Evolutionary conservation across 2,797 vertebrate genomes (phyloP).

Genomic region (Galago senegalensis): DNA sequence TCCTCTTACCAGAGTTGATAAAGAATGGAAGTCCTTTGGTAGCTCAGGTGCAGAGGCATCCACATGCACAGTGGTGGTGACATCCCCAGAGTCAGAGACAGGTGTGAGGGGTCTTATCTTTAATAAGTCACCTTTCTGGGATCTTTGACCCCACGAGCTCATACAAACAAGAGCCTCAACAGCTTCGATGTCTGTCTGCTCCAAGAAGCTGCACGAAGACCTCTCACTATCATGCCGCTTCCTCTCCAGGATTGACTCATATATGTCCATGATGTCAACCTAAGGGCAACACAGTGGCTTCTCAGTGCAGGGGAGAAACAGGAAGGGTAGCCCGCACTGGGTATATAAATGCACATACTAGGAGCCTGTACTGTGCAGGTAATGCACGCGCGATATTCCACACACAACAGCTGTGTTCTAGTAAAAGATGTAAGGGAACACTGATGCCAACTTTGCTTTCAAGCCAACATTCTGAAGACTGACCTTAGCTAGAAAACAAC

Average conservation of each 20-base stretch:
- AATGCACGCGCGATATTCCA: not conserved
- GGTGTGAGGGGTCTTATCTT: slow-evolving; percentile 96
- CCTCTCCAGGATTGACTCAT: slow-evolving; percentile 92
- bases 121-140: slow-evolving; percentile 89
- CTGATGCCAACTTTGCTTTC: accelerated
- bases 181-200: slow-evolving; percentile 97
- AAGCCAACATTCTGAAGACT: not conserved
- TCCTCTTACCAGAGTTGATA: slow-evolving; percentile 95
- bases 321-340: not conserved
- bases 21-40: slow-evolving; percentile 94
- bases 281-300: slow-evolving; percentile 75
- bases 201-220: slow-evolving; percentile 91
- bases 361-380: accelerated
- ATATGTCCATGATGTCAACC: slow-evolving; percentile 93
- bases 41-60: slow-evolving; percentile 88
- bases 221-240: slow-evolving; percentile 93
- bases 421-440: not conserved
- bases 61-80: slow-evolving; percentile 86
- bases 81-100: slow-evolving; percentile 97
- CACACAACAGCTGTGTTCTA: not conserved
- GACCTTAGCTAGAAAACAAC: not conserved
- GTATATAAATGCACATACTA: accelerated
- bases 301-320: not conserved
- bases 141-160: slow-evolving; percentile 97
- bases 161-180: slow-evolving; percentile 98